A percentile compares a stretch with the other conserved stretches of the same genome.
Evolutionary conservation across 2,888 invertebrate genomes (phyloP).

Genomic region (Hyppa rectilinea): DNA sequence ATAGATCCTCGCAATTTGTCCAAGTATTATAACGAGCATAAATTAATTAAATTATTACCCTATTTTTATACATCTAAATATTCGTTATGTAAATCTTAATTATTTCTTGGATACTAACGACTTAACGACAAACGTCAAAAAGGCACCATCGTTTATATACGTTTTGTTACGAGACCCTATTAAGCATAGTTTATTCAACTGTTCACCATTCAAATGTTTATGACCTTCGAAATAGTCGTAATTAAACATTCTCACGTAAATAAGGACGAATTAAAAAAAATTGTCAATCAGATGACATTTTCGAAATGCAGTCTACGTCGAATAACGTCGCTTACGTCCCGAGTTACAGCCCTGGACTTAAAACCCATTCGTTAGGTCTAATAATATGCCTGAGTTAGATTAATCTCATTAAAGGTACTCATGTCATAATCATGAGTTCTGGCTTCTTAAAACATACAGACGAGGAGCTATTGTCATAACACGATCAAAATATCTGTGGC

Average conservation of each 20-base stretch:
- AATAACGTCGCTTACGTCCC: not conserved
- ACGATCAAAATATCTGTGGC: no score
- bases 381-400: not conserved
- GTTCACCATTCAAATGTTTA: constrained; percentile 5
- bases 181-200: not conserved
- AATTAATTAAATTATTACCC: constrained; percentile 48
- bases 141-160: constrained; percentile 29
- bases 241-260: not conserved
- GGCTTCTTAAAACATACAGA: not conserved
- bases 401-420: not conserved
- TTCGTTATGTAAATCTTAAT: constrained; percentile 32
- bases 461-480: not conserved
- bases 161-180: constrained; percentile 17
- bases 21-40: constrained; percentile 53
- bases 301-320: not conserved
- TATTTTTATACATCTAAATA: constrained; percentile 40
- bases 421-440: not conserved
- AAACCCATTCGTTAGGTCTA: no score
- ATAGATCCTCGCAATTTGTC: constrained; percentile 89
- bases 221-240: not conserved
- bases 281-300: no score
- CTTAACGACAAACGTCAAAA: constrained; percentile 16
- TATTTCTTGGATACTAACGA: constrained; percentile 20
- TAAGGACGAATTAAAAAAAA: not conserved
- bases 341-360: not conserved